Evolutionary conservation across 2,113 vertebrate species (phyloP), one percentile per base, ranked within the genome.

Genomic region (Sterrhoptilus dennistouni): DNA sequence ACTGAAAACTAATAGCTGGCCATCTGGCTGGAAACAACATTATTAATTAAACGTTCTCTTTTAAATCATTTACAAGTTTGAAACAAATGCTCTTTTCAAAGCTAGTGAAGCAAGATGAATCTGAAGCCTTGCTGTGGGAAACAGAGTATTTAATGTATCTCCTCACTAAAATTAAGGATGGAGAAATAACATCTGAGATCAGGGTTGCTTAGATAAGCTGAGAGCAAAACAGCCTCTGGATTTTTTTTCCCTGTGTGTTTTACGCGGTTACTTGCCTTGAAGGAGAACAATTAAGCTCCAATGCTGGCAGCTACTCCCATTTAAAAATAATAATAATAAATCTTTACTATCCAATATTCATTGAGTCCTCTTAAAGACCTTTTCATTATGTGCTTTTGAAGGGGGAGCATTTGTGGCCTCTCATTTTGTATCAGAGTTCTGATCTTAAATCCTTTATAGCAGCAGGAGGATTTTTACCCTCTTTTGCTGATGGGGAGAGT

Each of bases 1-100:
- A 74, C 50, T 60, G 45, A 87, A 96, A 95, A 96, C 56, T 20
- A 87, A 92, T 90, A 94, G 88, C 88, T 81, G 83, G 76, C 95
- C 95, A 94, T 93, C 92, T 97, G 95, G 80, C 72, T 96, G 95
- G 88, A 92, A 95, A 83, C 79, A 75, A 40, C 85, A 83, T 94
- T 88, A 83, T 92, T 97, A 96, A 97, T 96, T 93, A 96, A 94
- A 82, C 45, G 70, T 83, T 95, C 68, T 90, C 93, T 89, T 93
- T 80, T 93, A 88, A 96, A 93, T 95, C 14, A 89, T 96, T 93
- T 84, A 94, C 76, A 40, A 71, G 56, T 91, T 80, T 56, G 95
- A 78, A 90, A 87, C 56, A 94, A 93, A 71, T 71, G 86, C 52
- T 81, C 85, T 90, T 94, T 94, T 94, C 52, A 66, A 45, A 86